phyloP scores from a whole-genome alignment of 2,797 vertebrate genomes.

The Luscinia megarhynchos region DNA sequence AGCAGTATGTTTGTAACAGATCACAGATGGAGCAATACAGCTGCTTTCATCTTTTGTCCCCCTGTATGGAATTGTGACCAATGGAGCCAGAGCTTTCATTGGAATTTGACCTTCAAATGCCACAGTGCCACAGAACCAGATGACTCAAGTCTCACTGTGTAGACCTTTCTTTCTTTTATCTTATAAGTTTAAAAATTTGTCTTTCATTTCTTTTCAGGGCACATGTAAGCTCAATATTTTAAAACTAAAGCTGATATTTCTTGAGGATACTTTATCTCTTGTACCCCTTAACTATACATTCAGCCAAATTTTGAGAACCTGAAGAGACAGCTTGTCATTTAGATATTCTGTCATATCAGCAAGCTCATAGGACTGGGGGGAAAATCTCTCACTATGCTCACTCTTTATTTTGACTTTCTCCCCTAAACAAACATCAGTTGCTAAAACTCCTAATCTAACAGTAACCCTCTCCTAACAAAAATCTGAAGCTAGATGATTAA shows the following conservation, averaged over 20 bases:
- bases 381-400: not conserved
- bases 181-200: not conserved
- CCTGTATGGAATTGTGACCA: not conserved
- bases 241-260: conserved; percentile 55
- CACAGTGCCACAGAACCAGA: not conserved
- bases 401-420: not conserved
- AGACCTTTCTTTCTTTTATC: not conserved
- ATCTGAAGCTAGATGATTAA: not conserved
- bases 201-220: not conserved
- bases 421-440: not conserved
- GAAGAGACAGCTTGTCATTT: conserved; percentile 64
- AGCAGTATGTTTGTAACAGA: not conserved
- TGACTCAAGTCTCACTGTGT: not conserved
- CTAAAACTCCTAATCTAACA: not conserved
- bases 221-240: conserved; percentile 5
- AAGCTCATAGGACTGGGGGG: not conserved
- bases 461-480: not conserved
- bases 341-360: conserved; percentile 29
- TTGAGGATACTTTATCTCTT: conserved; percentile 42
- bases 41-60: not conserved
- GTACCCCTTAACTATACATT: not conserved
- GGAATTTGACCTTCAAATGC: not conserved
- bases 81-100: not conserved
- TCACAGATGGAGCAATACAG: accelerated
- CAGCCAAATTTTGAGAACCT: not conserved